Conservation (phyloP, 2,113 vertebrate species). For the Ameiurus melas region DNA sequence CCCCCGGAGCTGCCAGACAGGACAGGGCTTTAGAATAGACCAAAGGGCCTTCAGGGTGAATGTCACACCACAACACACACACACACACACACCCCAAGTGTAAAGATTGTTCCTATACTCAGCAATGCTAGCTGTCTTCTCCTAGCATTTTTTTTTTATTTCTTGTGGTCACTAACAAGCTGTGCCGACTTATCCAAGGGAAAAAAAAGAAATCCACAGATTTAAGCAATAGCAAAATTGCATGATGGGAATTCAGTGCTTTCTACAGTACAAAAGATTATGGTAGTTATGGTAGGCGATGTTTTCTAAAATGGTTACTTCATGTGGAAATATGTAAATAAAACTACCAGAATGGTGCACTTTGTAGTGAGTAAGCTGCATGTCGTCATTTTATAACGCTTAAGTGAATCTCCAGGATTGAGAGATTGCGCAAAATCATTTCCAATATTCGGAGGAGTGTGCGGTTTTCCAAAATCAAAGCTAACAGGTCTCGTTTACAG, state of each 20-base stretch:
- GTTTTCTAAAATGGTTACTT: not conserved
- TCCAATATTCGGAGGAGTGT: too few relatives aligned
- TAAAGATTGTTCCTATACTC: not conserved
- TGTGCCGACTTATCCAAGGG: not conserved
- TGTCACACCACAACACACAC: not conserved
- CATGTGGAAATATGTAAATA: not conserved
- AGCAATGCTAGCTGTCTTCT: not conserved
- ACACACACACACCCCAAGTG: not conserved
- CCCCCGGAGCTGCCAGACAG: constrained; percentile 53
- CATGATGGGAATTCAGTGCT: not conserved
- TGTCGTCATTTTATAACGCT: not conserved
- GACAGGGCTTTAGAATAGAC: constrained; percentile 17
- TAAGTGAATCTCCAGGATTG: not conserved
- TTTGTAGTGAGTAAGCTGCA: not conserved
- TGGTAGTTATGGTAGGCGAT: not conserved
- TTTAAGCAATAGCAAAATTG: not conserved
- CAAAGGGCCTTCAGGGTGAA: constrained; percentile 17
- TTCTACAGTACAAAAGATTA: too few relatives aligned
- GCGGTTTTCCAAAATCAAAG: too few relatives aligned
- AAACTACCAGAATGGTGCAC: not conserved
- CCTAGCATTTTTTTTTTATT: not conserved
- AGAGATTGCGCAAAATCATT: too few relatives aligned
- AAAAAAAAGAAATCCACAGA: not conserved
- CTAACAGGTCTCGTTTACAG: too few relatives aligned
- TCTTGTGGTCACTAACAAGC: constrained; percentile 8